Evolutionary conservation across 2,113 vertebrate species (phyloP), one percentile per base, ranked within the genome.

Genomic region (Pomatostomus ruficeps): DNA sequence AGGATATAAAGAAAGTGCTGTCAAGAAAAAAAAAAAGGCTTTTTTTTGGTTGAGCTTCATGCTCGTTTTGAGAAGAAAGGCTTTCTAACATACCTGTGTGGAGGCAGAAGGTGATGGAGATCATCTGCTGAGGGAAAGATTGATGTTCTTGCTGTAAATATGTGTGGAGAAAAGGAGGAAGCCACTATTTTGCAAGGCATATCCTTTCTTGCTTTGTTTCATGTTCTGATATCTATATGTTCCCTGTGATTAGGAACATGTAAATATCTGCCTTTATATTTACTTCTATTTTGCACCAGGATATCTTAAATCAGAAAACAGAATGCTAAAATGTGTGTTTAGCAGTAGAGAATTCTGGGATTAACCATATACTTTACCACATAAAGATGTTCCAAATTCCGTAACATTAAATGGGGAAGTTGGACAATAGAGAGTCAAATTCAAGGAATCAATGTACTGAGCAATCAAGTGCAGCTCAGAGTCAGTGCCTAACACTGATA

Each of bases 191-290:
- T 48, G 31, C 24, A 42, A 49, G 54, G 9, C 23, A 33, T 77
- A 3, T 66, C 15, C 6, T 31, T 3, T 31, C 15, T 89, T 61
- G 11, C 40, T 91, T 89, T 84, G 5, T 36, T 81, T 57, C 21
- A 2, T 58, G 17, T 45, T 70, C 31, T 0, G n/a, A 2, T 55
- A 72, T 23, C 21, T 54, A 0, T 12, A 5, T n/a, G 22, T 62
- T 84, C 49, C 31, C 43, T 80, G 12, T 36, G 31, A 17, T 11
- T 45, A 23, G 72, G 28, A 68, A 13, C 23, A 20, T 33, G 23
- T 4, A 23, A 10, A 51, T 61, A 8, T 33, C 33, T 84, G 21
- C 12, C n/a, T 61, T 85, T 66, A 25, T 49, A 31, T 18, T 40
- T 59, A 25, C 5, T 70, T 5, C 2, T 80, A 2, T 31, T 91